Conservation (phyloP, 1,140 invertebrate species). For the Pseudachorutes palmiensis region DNA sequence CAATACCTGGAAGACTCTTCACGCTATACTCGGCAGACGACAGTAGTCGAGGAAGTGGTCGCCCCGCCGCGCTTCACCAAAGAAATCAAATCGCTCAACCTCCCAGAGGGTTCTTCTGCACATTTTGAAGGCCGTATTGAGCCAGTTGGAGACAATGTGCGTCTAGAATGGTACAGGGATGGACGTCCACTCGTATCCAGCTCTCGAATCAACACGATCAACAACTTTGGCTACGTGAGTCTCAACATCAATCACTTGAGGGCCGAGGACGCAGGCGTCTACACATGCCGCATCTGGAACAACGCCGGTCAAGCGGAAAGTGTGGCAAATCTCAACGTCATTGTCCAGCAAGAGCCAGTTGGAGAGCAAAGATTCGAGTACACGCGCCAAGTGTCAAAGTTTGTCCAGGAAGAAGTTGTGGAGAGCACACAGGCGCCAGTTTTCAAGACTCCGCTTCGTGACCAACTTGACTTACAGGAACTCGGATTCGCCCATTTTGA, state of each 20-base stretch:
- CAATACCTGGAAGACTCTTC: slow-evolving; percentile 77
- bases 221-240: slow-evolving; percentile 97
- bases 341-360: slow-evolving; percentile 14
- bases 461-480: slow-evolving; percentile 79
- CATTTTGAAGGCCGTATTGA: slow-evolving; percentile 89
- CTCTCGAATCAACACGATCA: slow-evolving; percentile 87
- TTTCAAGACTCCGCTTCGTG: slow-evolving; percentile 87
- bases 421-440: slow-evolving; percentile 71
- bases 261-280: slow-evolving; percentile 84
- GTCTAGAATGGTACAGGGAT: slow-evolving; percentile 94
- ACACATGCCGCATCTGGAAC: slow-evolving; percentile 81
- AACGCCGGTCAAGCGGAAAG: slow-evolving; percentile 58
- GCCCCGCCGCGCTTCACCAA: slow-evolving; percentile 81
- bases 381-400: slow-evolving; percentile 1
- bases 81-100: slow-evolving; percentile 68
- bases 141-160: neutral
- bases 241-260: slow-evolving; percentile 95
- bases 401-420: slow-evolving; percentile 54
- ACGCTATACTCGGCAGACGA: slow-evolving; percentile 73
- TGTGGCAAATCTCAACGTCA: slow-evolving; percentile 32
- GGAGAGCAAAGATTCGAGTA: slow-evolving; percentile 79
- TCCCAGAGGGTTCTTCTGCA: slow-evolving; percentile 82
- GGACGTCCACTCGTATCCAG: slow-evolving; percentile 51
- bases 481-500: slow-evolving; percentile 93
- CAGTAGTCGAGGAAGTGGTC: slow-evolving; percentile 58